Evolutionary conservation across 2,797 vertebrate species (phyloP), one percentile per base, ranked within the genome.

Genomic region (Brotogeris chrysoptera): DNA sequence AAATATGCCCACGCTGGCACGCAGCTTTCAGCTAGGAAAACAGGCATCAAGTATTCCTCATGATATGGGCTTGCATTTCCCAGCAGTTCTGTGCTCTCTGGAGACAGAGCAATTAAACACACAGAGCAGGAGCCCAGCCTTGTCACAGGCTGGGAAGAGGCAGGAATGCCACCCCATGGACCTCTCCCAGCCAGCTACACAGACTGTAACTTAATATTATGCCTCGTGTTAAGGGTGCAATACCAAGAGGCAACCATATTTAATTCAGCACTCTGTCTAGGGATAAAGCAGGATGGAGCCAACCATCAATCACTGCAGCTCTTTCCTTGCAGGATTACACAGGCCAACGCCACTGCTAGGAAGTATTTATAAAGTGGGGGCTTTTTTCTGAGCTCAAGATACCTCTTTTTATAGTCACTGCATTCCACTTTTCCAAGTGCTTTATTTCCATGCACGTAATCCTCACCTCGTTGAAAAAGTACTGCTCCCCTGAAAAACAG

Each of bases 281-380:
- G 92, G 92, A 94, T 88, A 76, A 88, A 70, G 34, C 60, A 82
- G 93, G 78, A 93, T 15, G 86, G 86, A 95, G 71, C 57, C 80
- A 91, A 32, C 61, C 90, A 92, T 90, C 92, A 88, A 71, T 92
- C 96, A 94, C 74, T 13, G 44, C 59, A 68, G 64, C 90, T 70
- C 87, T 65, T 76, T 52, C 88, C 90, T 49, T 82, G 77, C 21
- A 93, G 74, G 90, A 93, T 90, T 84, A 87, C 61, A 79, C 52
- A 72, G 60, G 55, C 82, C 80, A 93, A 69, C 34, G 21, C 59
- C 60, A 71, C 41, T 11, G 90, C 68, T 44, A 61, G 47, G 63
- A 94, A 90, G 69, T 74, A 93, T 90, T 96, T 94, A 91, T 85
- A 64, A 87, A 89, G 76, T 36, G 15, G 7, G n/a, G 57, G 23